Conservation (phyloP, 2,888 invertebrate genomes). For the Eulithis prunata region DNA sequence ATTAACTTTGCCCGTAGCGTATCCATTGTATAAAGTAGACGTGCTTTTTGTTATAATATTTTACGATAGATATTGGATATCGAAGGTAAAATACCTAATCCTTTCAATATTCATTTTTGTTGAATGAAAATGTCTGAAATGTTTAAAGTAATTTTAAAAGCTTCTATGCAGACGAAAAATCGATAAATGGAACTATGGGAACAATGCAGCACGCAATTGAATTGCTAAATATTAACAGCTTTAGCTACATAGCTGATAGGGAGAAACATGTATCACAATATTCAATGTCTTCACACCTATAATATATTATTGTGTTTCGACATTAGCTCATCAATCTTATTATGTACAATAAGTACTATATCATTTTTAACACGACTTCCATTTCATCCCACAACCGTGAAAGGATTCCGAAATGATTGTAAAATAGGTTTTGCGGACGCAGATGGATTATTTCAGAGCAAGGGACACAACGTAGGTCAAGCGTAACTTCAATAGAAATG, state of each 20-base stretch:
- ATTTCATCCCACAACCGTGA: slow-evolving; percentile 51
- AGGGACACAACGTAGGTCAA: slow-evolving; percentile 39
- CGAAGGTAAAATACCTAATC: background rate
- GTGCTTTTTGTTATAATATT: background rate
- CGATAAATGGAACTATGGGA: slow-evolving; percentile 35
- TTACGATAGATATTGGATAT: background rate
- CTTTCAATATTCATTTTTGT: slow-evolving; percentile 1
- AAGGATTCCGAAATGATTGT: slow-evolving; percentile 55
- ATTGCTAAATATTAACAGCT: background rate
- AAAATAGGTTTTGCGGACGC: slow-evolving; percentile 49
- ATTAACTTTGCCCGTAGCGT: background rate
- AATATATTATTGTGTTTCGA: slow-evolving; percentile 42
- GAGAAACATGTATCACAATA: slow-evolving; percentile 37
- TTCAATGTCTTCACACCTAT: slow-evolving; percentile 44
- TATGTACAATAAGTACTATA: slow-evolving; percentile 38
- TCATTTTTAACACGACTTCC: slow-evolving; percentile 53
- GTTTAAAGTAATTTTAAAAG: slow-evolving; percentile 12
- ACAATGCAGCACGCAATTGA: slow-evolving; percentile 28
- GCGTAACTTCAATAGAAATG: slow-evolving; percentile 33
- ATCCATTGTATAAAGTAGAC: background rate
- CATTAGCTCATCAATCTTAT: slow-evolving; percentile 57
- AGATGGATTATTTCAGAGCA: slow-evolving; percentile 48
- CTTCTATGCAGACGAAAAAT: slow-evolving; percentile 24
- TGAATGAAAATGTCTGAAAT: slow-evolving; percentile 8
- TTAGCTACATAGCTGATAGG: background rate